phyloP scores from a whole-genome alignment of 2,888 invertebrate species.

The Oeneis ivallda region DNA sequence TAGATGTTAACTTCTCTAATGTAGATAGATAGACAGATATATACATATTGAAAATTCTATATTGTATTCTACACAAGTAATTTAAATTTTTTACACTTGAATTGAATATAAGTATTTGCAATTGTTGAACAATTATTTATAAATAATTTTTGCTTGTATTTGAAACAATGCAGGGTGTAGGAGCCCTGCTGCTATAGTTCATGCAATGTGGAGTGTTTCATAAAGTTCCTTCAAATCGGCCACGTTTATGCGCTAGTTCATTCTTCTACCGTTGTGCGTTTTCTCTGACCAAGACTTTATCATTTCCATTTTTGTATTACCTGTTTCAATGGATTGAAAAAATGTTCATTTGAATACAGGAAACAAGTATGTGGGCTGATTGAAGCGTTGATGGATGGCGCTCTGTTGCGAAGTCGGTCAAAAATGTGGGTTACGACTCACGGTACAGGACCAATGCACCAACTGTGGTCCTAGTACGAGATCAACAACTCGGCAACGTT shows the following conservation, averaged over 20 bases:
- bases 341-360: constrained; percentile 29
- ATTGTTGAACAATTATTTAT: too few species aligned
- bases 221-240: not conserved
- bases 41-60: too few species aligned
- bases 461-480: constrained; percentile 2
- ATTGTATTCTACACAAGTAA: too few species aligned
- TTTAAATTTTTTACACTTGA: too few species aligned
- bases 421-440: constrained; percentile 32
- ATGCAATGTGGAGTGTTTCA: too few species aligned
- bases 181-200: too few species aligned
- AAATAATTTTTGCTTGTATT: too few species aligned
- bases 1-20: too few species aligned
- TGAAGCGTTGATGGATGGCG: constrained; percentile 36
- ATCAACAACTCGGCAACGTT: not conserved
- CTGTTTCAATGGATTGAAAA: constrained; percentile 5
- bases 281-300: not conserved
- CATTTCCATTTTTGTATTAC: constrained; percentile 24
- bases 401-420: constrained; percentile 32
- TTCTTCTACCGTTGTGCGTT: not conserved
- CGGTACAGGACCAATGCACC: constrained; percentile 32
- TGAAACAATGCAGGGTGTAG: too few species aligned
- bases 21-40: too few species aligned
- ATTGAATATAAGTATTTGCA: too few species aligned
- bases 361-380: constrained; percentile 34
- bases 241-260: not conserved